phyloP scores from a whole-genome alignment of 2,888 invertebrate genomes.

The Lasioglossum figueresi region DNA sequence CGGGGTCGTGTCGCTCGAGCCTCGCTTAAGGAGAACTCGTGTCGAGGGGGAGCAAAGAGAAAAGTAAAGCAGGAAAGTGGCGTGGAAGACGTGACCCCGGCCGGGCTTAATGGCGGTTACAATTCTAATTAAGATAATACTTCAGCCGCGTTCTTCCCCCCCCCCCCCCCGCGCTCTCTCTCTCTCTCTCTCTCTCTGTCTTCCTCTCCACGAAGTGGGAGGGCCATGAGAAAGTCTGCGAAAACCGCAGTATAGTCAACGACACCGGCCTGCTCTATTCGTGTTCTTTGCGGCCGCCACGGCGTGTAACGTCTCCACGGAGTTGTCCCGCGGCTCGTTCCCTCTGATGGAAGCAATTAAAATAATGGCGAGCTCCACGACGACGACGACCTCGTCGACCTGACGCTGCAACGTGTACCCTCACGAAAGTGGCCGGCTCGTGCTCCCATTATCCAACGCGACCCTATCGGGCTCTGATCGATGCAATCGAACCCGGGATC shows the following conservation, averaged over 20 bases:
- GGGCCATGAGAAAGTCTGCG: slow-evolving; percentile 40
- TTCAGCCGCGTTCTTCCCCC: slow-evolving; percentile 28
- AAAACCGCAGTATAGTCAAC: slow-evolving; percentile 34
- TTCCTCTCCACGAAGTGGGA: neutral
- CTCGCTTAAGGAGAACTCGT: slow-evolving; percentile 10
- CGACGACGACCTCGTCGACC: slow-evolving; percentile 33
- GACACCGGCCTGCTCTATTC: slow-evolving; percentile 16
- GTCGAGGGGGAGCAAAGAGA: slow-evolving; percentile 1
- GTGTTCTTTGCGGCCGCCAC: slow-evolving; percentile 26
- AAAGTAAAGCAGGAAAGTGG: slow-evolving; percentile 13
- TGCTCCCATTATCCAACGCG: slow-evolving; percentile 23
- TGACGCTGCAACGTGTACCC: slow-evolving; percentile 56
- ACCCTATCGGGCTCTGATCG: slow-evolving; percentile 21
- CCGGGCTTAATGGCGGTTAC: slow-evolving; percentile 54
- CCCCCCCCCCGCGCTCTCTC: no score
- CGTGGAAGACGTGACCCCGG: slow-evolving; percentile 5
- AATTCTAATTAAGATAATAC: slow-evolving; percentile 75
- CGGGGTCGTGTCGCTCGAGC: neutral
- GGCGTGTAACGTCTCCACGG: slow-evolving; percentile 69
- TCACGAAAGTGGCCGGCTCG: slow-evolving; percentile 48
- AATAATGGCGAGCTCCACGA: slow-evolving; percentile 72
- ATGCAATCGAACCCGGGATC: slow-evolving; percentile 41
- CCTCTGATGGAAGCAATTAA: slow-evolving; percentile 78
- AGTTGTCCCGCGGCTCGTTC: slow-evolving; percentile 71
- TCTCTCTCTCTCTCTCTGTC: neutral